Evolutionary conservation across 1,140 invertebrate genomes (phyloP).

Genomic region (Drosophila hydei): DNA sequence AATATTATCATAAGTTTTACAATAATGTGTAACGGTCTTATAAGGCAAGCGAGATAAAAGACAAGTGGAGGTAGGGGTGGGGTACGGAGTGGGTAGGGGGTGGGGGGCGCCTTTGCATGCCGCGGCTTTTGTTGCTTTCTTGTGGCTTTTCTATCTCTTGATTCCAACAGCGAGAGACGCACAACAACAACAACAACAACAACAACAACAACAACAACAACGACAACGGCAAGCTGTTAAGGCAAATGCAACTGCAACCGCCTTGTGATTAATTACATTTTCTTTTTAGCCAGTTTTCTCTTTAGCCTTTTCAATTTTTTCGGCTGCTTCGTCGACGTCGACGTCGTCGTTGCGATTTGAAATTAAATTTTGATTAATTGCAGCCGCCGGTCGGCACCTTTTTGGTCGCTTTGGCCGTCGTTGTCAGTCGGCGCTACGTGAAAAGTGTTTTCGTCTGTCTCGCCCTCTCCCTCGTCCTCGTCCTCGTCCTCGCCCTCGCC

Average conservation of each 20-base stretch:
- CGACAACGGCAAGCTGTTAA: constrained; percentile 12
- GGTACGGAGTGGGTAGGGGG: background rate
- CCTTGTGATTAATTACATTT: constrained; percentile 79
- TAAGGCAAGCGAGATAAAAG: background rate
- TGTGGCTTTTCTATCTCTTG: constrained; percentile 34
- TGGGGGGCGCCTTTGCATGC: constrained; percentile 13
- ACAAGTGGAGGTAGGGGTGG: background rate
- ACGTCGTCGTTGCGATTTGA: constrained; percentile 66
- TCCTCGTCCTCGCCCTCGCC: background rate
- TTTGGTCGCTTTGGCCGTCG: constrained; percentile 28
- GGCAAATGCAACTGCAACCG: constrained; percentile 42
- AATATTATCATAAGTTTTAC: constrained; percentile 26
- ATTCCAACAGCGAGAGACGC: constrained; percentile 18
- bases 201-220: constrained; percentile 15
- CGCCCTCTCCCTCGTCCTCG: background rate
- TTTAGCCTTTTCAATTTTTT: constrained; percentile 73
- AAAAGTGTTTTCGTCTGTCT: constrained; percentile 48
- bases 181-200: constrained; percentile 5
- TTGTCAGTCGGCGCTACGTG: constrained; percentile 65
- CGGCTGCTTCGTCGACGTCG: constrained; percentile 38
- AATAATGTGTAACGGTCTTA: constrained; percentile 42
- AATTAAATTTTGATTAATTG: constrained; percentile 82
- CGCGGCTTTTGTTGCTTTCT: constrained; percentile 22
- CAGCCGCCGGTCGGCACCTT: constrained; percentile 71
- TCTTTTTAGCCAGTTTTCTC: constrained; percentile 65